Evolutionary conservation across 2,797 vertebrate species (phyloP), one percentile per base, ranked within the genome.

Genomic region (Rhynchonycteris naso): DNA sequence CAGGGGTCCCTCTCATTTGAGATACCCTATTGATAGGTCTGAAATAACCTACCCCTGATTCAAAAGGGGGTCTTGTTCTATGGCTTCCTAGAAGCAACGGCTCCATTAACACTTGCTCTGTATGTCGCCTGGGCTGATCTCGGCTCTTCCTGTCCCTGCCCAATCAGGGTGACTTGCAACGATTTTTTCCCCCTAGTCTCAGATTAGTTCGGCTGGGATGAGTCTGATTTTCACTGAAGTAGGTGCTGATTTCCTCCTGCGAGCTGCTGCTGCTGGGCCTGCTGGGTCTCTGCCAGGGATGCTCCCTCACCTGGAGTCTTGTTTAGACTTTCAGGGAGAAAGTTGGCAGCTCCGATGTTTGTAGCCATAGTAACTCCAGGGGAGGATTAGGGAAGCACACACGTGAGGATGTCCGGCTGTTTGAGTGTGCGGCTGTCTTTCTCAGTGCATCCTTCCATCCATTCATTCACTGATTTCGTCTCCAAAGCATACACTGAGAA

Each of bases 271-370:
- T 86, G 82, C 81, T 61, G 93, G 28, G n/a, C 84, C 71, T 87
- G 71, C 84, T 97, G 96, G 88, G 69, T 90, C 75, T 80, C 78
- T 86, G 95, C 96, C 97, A 96, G 97, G 43, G 93, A 93, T 0
- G 6, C 79, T 96, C 97, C 96, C 94, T 97, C 94, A 97, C 96
- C 96, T 97, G 96, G 92, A 97, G 94, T 94, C 90, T 93, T 96
- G 71, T 95, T 97, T 90, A 91, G 78, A 68, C 43, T 93, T 97
- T 94, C 85, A 94, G 95, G 90, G 85, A 96, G 79, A 75, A 95
- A 95, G 94, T 96, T 97, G 96, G 94, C 93, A 97, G 65, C 93
- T 96, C 58, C 65, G 92, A 71, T 94, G 56, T 95, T 96, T 94
- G 94, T 96, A 93, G 94, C 93, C 95, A 94, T 96, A 97, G 96